Percentiles rank a stretch among this genome's conserved stretches.
Conservation (phyloP, 2,888 invertebrate species). For the Brachycybe producta region DNA sequence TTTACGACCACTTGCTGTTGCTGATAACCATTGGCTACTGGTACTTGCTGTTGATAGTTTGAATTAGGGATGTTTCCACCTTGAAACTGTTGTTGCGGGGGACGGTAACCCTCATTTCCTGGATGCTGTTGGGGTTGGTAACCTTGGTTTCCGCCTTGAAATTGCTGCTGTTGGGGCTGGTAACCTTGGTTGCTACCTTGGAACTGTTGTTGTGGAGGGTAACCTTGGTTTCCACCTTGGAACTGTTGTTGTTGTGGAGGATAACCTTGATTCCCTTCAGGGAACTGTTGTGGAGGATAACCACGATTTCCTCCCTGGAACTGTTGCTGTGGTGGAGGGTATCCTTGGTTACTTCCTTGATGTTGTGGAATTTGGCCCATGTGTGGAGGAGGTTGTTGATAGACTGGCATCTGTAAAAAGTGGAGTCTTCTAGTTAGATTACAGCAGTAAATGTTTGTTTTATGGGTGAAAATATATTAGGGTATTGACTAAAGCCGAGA, state of each 20-base stretch:
- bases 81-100: constrained; percentile 20
- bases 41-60: too few species aligned
- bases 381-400: too few species aligned
- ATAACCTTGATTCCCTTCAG: constrained; percentile 23
- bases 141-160: constrained; percentile 26
- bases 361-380: constrained; percentile 24
- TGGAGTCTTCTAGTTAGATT: constrained; percentile 6
- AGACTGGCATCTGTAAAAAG: constrained; percentile 19
- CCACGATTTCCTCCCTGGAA: constrained; percentile 24
- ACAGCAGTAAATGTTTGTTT: too few species aligned
- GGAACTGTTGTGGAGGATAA: constrained; percentile 26
- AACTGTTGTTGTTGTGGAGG: constrained; percentile 26
- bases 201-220: constrained; percentile 19
- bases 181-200: constrained; percentile 12
- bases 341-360: constrained; percentile 2
- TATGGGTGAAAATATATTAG: too few species aligned
- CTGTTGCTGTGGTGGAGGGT: constrained; percentile 24
- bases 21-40: too few species aligned
- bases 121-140: constrained; percentile 27
- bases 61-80: constrained; percentile 18
- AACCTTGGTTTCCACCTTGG: constrained; percentile 4
- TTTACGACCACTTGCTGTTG: too few species aligned
- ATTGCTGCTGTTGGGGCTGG: constrained; percentile 22
- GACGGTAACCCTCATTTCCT: too few species aligned
- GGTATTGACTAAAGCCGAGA: too few species aligned